Percentiles rank a stretch among this genome's conserved stretches.
phyloP scores from a whole-genome alignment of 2,797 vertebrate species.

The Diplodus puntazzo region DNA sequence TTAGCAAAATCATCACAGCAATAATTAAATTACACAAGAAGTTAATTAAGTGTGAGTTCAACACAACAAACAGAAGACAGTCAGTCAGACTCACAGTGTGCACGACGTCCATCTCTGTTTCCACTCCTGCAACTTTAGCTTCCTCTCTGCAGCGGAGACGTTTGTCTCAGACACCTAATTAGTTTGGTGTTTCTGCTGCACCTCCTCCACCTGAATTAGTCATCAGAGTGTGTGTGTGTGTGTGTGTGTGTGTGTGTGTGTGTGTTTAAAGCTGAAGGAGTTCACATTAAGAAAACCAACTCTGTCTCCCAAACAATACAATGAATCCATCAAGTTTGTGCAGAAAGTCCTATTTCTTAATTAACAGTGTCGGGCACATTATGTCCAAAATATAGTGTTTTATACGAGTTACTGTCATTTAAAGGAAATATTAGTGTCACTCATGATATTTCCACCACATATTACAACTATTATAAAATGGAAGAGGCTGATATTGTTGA shows the following conservation, averaged over 20 bases:
- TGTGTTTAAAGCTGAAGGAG: constrained; percentile 9
- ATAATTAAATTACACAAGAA: too few relatives aligned
- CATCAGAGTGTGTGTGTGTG: constrained; percentile 63
- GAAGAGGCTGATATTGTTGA: too few relatives aligned
- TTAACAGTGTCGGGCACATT: too few relatives aligned
- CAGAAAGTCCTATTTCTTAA: too few relatives aligned
- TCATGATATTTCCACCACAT: too few relatives aligned
- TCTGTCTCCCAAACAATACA: not conserved
- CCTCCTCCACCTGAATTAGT: constrained; percentile 78
- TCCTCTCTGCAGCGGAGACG: constrained; percentile 31
- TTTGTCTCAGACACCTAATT: constrained; percentile 61
- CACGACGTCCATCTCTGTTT: constrained; percentile 43
- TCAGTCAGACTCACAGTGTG: constrained; percentile 48
- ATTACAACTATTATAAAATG: too few relatives aligned
- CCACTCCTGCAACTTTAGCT: constrained; percentile 48
- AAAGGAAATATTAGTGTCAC: too few relatives aligned
- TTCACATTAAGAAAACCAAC: not conserved
- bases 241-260: constrained; percentile 16
- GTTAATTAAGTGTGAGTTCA: not conserved
- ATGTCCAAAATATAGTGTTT: too few relatives aligned
- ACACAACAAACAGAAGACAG: too few relatives aligned
- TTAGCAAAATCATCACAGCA: not conserved
- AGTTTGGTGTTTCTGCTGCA: constrained; percentile 57
- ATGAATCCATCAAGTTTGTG: too few relatives aligned
- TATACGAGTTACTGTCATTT: too few relatives aligned